Evolutionary conservation across 2,888 invertebrate species (phyloP).

Genomic region (Cephus runcator): DNA sequence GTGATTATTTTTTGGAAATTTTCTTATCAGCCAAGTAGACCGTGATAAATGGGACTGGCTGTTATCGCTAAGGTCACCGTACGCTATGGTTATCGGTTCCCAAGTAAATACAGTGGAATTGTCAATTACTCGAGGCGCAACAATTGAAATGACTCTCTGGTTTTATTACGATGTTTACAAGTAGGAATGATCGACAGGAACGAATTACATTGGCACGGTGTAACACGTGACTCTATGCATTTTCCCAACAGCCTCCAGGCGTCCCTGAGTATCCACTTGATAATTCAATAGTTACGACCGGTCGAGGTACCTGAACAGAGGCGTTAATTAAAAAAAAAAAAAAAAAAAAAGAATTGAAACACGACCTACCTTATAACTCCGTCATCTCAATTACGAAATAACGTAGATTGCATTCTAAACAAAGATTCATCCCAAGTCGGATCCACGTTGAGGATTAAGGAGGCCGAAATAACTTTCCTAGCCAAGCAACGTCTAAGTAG

Average conservation of each 20-base stretch:
- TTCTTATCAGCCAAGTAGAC: neutral
- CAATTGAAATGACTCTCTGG: no score
- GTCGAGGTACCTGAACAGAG: neutral
- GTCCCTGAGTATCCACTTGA: no score
- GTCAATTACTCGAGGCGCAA: no score
- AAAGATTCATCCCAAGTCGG: neutral
- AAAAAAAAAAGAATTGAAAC: neutral
- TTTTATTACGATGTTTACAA: no score
- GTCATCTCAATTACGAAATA: neutral
- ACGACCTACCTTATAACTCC: no score
- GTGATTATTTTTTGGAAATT: neutral
- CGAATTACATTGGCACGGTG: no score
- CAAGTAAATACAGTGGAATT: no score
- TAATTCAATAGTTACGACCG: neutral
- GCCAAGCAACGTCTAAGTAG: slow-evolving; percentile 31
- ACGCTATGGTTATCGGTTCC: no score
- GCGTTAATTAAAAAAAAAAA: neutral
- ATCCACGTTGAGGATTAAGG: no score
- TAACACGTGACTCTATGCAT: neutral
- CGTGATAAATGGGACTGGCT: neutral
- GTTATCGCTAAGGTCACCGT: no score
- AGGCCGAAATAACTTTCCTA: slow-evolving; percentile 32
- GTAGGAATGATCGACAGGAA: no score
- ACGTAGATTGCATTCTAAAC: neutral
- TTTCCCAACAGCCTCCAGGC: neutral